phyloP scores from a whole-genome alignment of 2,888 invertebrate genomes.

The Zhuqinia jingwanae region DNA sequence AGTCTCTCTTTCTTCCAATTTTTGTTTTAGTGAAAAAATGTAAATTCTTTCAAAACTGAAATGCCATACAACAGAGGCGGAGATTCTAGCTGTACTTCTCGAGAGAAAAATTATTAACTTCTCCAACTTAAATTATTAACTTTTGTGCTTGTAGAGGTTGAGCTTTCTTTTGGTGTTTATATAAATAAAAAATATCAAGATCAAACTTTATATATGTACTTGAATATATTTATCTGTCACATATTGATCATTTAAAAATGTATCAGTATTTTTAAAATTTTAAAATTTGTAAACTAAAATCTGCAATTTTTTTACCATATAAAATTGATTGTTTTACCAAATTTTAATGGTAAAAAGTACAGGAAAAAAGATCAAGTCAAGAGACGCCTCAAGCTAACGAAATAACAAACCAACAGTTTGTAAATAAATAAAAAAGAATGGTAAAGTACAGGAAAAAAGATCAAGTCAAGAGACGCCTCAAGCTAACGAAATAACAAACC shows the following conservation, averaged over 20 bases:
- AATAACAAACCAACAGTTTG: background rate
- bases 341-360: background rate
- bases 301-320: too few species aligned
- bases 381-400: background rate
- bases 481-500: background rate
- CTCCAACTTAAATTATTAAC: background rate
- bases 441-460: background rate
- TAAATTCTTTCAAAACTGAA: slow-evolving; percentile 58
- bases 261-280: too few species aligned
- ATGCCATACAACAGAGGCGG: slow-evolving; percentile 63
- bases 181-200: too few species aligned
- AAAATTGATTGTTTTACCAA: background rate
- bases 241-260: too few species aligned
- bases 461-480: background rate
- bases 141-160: too few species aligned
- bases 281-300: too few species aligned
- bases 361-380: background rate
- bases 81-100: slow-evolving; percentile 62
- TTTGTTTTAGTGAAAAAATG: slow-evolving; percentile 59
- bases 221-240: too few species aligned
- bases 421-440: background rate
- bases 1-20: slow-evolving; percentile 5
- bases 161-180: too few species aligned
- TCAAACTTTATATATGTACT: too few species aligned
- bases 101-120: slow-evolving; percentile 59